Percentiles rank a stretch among this genome's conserved stretches.
These are phyloP conservation scores for Agrochola litura DNA, from an alignment of 2,888 invertebrate species.

Conservation along the genomic window DNA sequence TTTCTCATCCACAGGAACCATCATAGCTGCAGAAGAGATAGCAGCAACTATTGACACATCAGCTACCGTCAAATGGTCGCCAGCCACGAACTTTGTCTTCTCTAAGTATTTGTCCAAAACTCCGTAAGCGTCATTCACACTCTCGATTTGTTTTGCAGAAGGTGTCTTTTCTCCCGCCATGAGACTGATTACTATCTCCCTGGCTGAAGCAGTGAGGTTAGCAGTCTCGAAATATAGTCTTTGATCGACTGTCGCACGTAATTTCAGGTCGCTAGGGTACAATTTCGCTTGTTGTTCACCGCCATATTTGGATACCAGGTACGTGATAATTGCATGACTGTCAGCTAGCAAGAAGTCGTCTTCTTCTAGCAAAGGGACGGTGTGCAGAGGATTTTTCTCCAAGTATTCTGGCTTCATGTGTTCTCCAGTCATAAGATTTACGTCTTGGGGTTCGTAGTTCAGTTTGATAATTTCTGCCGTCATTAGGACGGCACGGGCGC, in stretches of 20 bases:
- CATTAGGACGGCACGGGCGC: constrained; percentile 70
- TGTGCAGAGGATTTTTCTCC: constrained; percentile 73
- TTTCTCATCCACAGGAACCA: too few species aligned
- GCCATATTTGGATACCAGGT: constrained; percentile 75
- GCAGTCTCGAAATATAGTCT: constrained; percentile 72
- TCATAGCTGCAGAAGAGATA: too few species aligned
- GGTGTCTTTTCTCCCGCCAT: not conserved
- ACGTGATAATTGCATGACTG: constrained; percentile 75
- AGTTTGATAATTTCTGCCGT: constrained; percentile 69
- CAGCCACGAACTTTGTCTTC: too few species aligned
- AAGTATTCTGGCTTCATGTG: constrained; percentile 69
- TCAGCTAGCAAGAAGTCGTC: constrained; percentile 72
- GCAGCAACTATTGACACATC: too few species aligned
- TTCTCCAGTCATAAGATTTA: constrained; percentile 64
- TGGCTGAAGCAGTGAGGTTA: constrained; percentile 63
- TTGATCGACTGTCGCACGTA: constrained; percentile 73
- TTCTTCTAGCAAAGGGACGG: constrained; percentile 74
- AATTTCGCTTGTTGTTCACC: constrained; percentile 63
- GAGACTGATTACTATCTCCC: constrained; percentile 1
- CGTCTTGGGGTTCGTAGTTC: constrained; percentile 64
- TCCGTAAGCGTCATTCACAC: constrained; percentile 52
- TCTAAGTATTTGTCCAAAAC: too few species aligned
- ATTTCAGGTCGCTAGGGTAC: constrained; percentile 71
- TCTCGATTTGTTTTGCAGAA: constrained; percentile 49
- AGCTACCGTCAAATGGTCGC: too few species aligned